phyloP scores from a whole-genome alignment of 1,140 invertebrate genomes.

The Cecropterus lyciades region DNA sequence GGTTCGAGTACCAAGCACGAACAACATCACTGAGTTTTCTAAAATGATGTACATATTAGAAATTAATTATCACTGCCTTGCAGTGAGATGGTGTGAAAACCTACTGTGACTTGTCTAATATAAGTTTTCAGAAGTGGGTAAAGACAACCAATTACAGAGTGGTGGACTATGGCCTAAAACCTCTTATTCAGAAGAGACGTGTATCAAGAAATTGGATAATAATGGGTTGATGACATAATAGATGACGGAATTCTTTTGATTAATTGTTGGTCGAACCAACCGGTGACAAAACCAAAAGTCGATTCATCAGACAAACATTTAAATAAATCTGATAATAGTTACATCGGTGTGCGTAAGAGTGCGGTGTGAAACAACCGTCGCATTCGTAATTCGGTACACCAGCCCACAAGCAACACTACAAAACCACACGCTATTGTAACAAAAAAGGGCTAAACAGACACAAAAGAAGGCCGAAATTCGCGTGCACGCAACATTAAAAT shows the following conservation, averaged over 20 bases:
- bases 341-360: neutral
- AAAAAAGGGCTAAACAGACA: neutral
- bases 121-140: too few species aligned
- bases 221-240: too few species aligned
- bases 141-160: too few species aligned
- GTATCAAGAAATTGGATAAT: too few species aligned
- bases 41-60: too few species aligned
- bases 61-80: too few species aligned
- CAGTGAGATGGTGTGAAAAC: too few species aligned
- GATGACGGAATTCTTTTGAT: neutral
- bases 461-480: neutral
- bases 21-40: too few species aligned
- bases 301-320: constrained; percentile 14
- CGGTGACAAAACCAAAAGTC: neutral
- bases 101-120: too few species aligned
- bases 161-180: too few species aligned
- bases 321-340: constrained; percentile 17
- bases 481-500: constrained; percentile 5
- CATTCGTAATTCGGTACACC: constrained; percentile 18
- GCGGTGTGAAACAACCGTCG: constrained; percentile 36
- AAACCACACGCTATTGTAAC: constrained; percentile 8
- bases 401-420: neutral
- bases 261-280: neutral
- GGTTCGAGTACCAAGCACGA: too few species aligned
- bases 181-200: too few species aligned